Evolutionary conservation across 2,888 invertebrate species (phyloP).

Genomic region (Tyria jacobaeae): DNA sequence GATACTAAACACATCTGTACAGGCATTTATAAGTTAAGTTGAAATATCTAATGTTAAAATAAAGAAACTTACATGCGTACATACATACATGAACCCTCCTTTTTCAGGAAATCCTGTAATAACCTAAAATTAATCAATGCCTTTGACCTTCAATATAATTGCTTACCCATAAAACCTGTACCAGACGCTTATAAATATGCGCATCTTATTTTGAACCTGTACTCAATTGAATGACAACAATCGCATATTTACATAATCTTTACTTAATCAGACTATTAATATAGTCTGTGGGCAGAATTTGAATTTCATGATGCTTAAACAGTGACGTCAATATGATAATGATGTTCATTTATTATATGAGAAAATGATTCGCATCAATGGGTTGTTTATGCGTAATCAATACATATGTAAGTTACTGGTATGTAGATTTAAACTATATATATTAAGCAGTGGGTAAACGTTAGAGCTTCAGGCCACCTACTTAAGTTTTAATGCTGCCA

Average conservation of each 20-base stretch:
- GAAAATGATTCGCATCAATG: conserved; percentile 32
- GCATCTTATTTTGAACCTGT: conserved; percentile 21
- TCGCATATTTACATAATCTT: conserved; percentile 40
- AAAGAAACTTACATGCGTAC: too few species aligned
- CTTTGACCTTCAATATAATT: conserved; percentile 11
- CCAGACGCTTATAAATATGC: conserved; percentile 25
- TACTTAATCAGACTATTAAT: conserved; percentile 30
- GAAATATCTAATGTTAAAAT: too few species aligned
- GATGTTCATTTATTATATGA: conserved; percentile 21
- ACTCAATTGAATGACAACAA: conserved; percentile 43
- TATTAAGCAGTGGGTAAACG: neutral
- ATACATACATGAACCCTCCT: too few species aligned
- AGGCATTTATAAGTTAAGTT: too few species aligned
- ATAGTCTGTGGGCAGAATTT: conserved; percentile 28
- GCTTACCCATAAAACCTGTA: conserved; percentile 10
- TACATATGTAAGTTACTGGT: conserved; percentile 11
- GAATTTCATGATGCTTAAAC: neutral
- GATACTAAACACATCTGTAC: too few species aligned
- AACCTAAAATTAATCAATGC: neutral
- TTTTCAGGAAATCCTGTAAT: too few species aligned
- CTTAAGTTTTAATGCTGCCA: neutral
- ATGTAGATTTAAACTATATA: conserved; percentile 22
- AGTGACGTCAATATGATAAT: conserved; percentile 24
- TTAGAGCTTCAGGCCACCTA: neutral
- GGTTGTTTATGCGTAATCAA: conserved; percentile 22